A percentile compares a stretch with the other conserved stretches of the same genome.
Conservation (phyloP, 2,888 invertebrate genomes). For the Chouioia cunea region DNA sequence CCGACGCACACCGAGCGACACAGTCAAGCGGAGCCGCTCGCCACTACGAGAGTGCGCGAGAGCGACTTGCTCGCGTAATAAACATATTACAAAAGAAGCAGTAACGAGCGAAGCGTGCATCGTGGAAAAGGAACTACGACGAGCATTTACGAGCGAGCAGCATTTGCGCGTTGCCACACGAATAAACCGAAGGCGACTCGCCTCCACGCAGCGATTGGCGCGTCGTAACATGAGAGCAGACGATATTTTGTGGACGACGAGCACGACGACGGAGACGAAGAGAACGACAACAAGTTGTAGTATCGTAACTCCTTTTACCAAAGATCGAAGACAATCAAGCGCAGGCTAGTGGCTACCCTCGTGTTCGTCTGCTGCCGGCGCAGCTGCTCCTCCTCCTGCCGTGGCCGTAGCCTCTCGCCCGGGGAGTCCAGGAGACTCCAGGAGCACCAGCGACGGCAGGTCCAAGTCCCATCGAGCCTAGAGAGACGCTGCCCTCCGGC, state of each 20-base stretch:
- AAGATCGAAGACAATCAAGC: too few relatives aligned
- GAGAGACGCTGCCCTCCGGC: not conserved
- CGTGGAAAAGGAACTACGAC: slow-evolving; percentile 14
- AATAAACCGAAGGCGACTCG: not conserved
- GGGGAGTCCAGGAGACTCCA: slow-evolving; percentile 33
- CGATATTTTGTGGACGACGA: slow-evolving; percentile 12
- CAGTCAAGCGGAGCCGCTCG: too few relatives aligned
- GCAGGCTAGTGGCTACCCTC: too few relatives aligned
- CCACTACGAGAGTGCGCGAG: not conserved
- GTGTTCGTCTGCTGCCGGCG: not conserved
- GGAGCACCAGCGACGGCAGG: slow-evolving; percentile 20
- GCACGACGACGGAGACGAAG: not conserved
- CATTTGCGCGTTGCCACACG: not conserved
- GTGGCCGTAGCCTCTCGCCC: slow-evolving; percentile 15
- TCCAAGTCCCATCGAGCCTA: slow-evolving; percentile 1
- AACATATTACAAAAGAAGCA: slow-evolving; percentile 13
- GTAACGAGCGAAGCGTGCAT: not conserved
- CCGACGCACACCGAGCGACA: too few relatives aligned
- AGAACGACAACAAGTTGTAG: not conserved
- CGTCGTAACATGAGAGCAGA: slow-evolving; percentile 43
- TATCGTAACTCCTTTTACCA: slow-evolving; percentile 1
- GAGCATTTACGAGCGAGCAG: not conserved
- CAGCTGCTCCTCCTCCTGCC: not conserved
- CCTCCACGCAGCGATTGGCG: slow-evolving; percentile 7
- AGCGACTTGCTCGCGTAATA: slow-evolving; percentile 2